These are phyloP conservation scores for Ladona fulva DNA, from an alignment of 1,140 invertebrate species.

Conservation along the genomic window DNA sequence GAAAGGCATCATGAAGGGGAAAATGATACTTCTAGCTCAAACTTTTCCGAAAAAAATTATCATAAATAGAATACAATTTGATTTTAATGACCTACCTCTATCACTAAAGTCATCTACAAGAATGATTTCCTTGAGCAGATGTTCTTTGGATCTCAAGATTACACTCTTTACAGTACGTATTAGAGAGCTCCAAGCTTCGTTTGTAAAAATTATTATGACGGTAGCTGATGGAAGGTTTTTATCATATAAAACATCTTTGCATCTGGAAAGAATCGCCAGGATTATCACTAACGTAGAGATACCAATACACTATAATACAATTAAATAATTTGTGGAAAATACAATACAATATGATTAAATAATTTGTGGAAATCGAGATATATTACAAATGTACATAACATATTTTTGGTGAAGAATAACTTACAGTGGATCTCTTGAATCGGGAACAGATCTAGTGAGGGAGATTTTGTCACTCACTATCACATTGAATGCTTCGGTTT, in stretches of 20 bases:
- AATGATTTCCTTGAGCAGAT: constrained; percentile 71
- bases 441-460: constrained; percentile 67
- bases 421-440: constrained; percentile 68
- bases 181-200: constrained; percentile 79
- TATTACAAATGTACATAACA: too few relatives aligned
- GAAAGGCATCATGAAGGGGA: too few relatives aligned
- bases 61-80: too few relatives aligned
- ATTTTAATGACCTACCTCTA: constrained; percentile 48
- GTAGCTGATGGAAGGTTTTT: constrained; percentile 45
- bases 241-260: constrained; percentile 43
- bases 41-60: too few relatives aligned
- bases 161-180: constrained; percentile 80
- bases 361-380: too few relatives aligned
- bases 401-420: constrained; percentile 25
- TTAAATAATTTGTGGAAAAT: not conserved
- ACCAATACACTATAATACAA: constrained; percentile 18
- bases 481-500: constrained; percentile 83
- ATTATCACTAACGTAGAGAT: constrained; percentile 15
- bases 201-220: constrained; percentile 80
- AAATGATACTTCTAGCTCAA: too few relatives aligned
- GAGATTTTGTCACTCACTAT: constrained; percentile 82
- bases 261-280: constrained; percentile 35
- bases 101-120: constrained; percentile 84
- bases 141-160: constrained; percentile 61
- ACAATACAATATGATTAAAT: too few relatives aligned